Percentiles rank a stretch among this genome's conserved stretches.
These are phyloP conservation scores for Hippotragus niger DNA, from an alignment of 2,113 vertebrate species.

Conservation along the genomic window DNA sequence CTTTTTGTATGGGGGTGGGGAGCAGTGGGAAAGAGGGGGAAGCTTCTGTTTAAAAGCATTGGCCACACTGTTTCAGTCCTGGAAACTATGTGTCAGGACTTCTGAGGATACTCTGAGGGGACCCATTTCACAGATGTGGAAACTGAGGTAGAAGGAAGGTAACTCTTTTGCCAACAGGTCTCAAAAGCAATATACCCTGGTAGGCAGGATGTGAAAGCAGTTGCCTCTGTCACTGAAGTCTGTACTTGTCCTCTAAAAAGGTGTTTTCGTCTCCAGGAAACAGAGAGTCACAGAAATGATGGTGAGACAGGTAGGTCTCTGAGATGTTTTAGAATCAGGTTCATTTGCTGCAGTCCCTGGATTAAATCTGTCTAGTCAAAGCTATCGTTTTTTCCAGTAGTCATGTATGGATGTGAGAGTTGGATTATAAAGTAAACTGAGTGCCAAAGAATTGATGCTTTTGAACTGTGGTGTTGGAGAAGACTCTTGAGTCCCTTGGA, in stretches of 20 bases:
- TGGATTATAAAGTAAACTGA: neutral
- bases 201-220: neutral
- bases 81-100: neutral
- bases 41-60: neutral
- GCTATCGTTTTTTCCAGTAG: neutral
- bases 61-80: neutral
- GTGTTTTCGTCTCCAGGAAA: neutral
- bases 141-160: neutral
- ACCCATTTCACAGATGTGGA: neutral
- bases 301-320: neutral
- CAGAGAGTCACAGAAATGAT: neutral
- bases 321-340: neutral
- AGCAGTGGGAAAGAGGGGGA: no score
- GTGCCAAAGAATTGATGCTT: fast-evolving
- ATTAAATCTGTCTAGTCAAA: neutral
- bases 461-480: neutral
- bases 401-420: neutral
- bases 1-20: neutral
- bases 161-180: neutral
- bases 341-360: neutral
- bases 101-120: neutral
- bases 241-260: fast-evolving
- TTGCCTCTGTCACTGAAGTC: neutral
- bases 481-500: neutral
- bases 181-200: neutral